phyloP scores from a whole-genome alignment of 1,140 invertebrate genomes.

The Riptortus pedestris region DNA sequence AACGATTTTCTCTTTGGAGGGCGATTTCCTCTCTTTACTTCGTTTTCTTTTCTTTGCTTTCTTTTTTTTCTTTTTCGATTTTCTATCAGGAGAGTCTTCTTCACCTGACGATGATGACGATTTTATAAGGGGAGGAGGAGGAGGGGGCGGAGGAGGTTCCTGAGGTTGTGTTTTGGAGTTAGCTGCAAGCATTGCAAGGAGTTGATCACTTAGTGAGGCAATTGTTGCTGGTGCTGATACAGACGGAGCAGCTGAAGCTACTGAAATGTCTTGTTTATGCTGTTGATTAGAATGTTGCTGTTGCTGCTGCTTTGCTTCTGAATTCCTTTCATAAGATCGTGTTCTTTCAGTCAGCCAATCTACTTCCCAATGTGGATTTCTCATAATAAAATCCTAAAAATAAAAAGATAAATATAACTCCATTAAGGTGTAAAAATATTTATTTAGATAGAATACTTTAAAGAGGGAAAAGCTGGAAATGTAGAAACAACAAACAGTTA shows the following conservation, averaged over 20 bases:
- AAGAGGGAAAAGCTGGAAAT: too few species aligned
- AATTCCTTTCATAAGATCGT: constrained; percentile 46
- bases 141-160: constrained; percentile 25
- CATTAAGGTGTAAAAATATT: neutral
- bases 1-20: neutral
- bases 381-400: constrained; percentile 58
- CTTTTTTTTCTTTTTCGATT: constrained; percentile 23
- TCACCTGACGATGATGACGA: neutral
- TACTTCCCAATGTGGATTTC: constrained; percentile 73
- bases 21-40: constrained; percentile 9
- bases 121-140: constrained; percentile 12
- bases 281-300: neutral
- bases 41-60: constrained; percentile 21
- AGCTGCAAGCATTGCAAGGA: constrained; percentile 22
- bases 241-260: neutral
- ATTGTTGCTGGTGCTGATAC: neutral
- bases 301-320: constrained; percentile 28
- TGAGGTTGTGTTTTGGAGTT: constrained; percentile 31
- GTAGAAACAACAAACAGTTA: too few species aligned
- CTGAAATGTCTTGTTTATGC: neutral
- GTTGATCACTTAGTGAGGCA: constrained; percentile 14
- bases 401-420: constrained; percentile 27
- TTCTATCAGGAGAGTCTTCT: constrained; percentile 2
- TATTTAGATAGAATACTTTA: too few species aligned
- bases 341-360: constrained; percentile 72